Percentiles rank a stretch among this genome's conserved stretches.
Evolutionary conservation across 2,888 invertebrate species (phyloP).

Genomic region (Hesperia comma): DNA sequence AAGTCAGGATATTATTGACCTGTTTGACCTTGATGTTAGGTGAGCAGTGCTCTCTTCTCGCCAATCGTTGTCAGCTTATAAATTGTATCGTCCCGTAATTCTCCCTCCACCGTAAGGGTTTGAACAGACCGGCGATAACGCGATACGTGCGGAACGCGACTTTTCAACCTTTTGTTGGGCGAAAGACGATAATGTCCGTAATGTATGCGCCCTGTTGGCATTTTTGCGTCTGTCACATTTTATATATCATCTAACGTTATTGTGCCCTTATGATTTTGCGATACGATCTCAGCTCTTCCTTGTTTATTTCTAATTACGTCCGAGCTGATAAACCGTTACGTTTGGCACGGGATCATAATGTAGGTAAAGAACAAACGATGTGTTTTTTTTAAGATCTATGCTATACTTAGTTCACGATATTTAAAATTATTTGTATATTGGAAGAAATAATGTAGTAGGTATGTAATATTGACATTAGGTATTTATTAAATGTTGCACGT

Average conservation of each 20-base stretch:
- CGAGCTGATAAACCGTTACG: too few species aligned
- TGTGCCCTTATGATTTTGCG: constrained; percentile 34
- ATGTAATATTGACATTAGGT: too few species aligned
- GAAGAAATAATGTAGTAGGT: too few species aligned
- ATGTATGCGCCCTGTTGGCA: constrained; percentile 75
- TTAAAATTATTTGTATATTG: too few species aligned
- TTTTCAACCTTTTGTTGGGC: constrained; percentile 81
- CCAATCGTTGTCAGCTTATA: constrained; percentile 45
- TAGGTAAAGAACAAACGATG: too few species aligned
- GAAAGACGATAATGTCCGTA: constrained; percentile 74
- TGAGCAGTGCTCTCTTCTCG: not conserved
- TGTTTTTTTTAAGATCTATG: too few species aligned
- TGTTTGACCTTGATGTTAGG: too few species aligned
- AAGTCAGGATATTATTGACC: too few species aligned
- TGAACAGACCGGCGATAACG: constrained; percentile 72
- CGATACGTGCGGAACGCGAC: constrained; percentile 79
- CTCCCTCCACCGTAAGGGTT: constrained; percentile 77
- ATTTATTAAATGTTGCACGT: too few species aligned
- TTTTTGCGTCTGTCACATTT: constrained; percentile 74
- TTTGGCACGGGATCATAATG: too few species aligned
- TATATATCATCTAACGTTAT: constrained; percentile 45
- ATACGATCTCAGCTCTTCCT: constrained; percentile 18
- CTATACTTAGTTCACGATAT: too few species aligned
- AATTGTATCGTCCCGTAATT: constrained; percentile 53
- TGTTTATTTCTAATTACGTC: constrained; percentile 23